Conservation (phyloP, 2,113 vertebrate genomes). For the Lamprologus speciosus region DNA sequence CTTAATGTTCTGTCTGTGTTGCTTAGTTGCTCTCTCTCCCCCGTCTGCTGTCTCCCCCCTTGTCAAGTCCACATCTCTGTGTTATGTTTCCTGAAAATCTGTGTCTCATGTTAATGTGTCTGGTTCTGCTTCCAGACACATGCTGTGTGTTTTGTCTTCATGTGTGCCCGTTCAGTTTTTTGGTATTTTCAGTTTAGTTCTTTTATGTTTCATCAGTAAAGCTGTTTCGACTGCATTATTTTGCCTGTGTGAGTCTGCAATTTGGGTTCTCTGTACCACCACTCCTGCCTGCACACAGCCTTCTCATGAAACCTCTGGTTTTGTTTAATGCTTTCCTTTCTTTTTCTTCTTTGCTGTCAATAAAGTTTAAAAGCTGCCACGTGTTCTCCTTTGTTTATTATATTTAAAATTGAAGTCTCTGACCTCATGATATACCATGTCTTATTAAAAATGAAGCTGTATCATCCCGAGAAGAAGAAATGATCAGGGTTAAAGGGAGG, state of each 20-base stretch:
- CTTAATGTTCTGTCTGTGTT: not conserved
- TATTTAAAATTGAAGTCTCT: not conserved
- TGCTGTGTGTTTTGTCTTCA: not conserved
- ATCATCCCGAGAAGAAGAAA: not conserved
- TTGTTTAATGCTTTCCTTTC: not conserved
- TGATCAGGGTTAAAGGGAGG: not conserved
- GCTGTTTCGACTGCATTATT: not conserved
- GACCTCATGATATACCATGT: not conserved
- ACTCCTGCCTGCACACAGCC: not conserved
- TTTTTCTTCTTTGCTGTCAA: not conserved
- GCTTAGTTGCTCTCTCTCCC: not conserved
- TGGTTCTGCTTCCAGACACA: not conserved
- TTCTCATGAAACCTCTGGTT: not conserved
- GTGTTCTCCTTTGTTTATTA: rapidly evolving
- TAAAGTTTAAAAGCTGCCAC: not conserved
- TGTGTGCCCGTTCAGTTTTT: rapidly evolving
- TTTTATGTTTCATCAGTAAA: not conserved
- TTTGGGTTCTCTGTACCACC: rapidly evolving
- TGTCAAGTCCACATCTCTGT: not conserved
- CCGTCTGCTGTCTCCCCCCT: rapidly evolving
- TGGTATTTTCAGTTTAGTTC: not conserved
- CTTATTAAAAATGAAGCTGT: not conserved
- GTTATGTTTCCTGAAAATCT: not conserved
- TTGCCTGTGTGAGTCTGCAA: not conserved
- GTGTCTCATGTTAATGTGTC: not conserved